Conservation (phyloP, 2,113 vertebrate genomes). For the Callithrix jacchus region DNA sequence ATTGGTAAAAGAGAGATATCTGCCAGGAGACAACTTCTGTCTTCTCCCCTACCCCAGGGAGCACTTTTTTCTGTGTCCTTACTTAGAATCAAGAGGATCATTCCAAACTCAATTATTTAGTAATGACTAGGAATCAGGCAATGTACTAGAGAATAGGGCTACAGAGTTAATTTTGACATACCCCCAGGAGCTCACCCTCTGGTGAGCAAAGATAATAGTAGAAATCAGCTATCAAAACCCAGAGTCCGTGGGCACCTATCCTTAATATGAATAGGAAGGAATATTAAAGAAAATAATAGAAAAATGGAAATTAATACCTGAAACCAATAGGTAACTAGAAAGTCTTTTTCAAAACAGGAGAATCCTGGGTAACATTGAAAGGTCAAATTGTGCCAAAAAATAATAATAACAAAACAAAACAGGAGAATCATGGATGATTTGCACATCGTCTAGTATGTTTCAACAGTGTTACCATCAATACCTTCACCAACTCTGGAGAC, state of each 20-base stretch:
- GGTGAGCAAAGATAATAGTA: background rate
- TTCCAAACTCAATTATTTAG: background rate
- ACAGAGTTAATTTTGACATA: background rate
- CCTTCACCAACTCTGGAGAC: background rate
- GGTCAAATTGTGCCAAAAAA: too few species aligned
- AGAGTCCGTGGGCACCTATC: background rate
- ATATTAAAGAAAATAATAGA: background rate
- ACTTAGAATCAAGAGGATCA: background rate
- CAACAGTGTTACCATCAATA: background rate
- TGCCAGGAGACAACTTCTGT: background rate
- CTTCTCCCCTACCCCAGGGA: background rate
- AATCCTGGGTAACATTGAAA: background rate
- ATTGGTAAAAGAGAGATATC: background rate
- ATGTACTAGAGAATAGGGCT: background rate
- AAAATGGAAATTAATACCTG: background rate
- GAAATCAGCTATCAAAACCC: conserved; percentile 18
- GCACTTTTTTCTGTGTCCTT: background rate
- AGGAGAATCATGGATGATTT: background rate
- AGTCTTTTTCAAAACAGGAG: background rate
- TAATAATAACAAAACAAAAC: too few species aligned
- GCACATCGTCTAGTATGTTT: background rate
- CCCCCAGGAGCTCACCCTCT: background rate
- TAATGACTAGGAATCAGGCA: background rate
- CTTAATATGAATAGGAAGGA: background rate
- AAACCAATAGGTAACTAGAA: background rate